A percentile compares a stretch with the other conserved stretches of the same genome.
Evolutionary conservation across 2,113 vertebrate species (phyloP).

Genomic region (Sapayoa aenigma): DNA sequence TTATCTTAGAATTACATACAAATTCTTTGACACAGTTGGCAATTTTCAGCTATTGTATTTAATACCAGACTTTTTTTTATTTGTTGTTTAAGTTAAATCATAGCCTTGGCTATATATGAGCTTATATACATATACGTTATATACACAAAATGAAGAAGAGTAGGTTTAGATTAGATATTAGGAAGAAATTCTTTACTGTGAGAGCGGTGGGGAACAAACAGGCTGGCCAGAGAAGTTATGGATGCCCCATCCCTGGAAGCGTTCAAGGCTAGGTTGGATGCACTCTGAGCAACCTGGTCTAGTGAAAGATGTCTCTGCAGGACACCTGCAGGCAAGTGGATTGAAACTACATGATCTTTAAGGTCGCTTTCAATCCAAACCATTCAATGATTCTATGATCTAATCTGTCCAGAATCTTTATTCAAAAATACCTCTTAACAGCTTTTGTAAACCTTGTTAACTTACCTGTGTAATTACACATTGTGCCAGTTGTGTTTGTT

Average conservation of each 20-base stretch:
- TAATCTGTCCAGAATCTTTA: background rate
- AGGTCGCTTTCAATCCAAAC: background rate
- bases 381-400: background rate
- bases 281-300: background rate
- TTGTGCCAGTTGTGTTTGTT: background rate
- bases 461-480: background rate
- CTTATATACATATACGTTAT: too few relatives aligned
- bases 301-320: background rate
- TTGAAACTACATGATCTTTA: background rate
- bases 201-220: background rate
- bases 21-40: background rate
- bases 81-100: background rate
- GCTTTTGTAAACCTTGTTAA: background rate
- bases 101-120: background rate
- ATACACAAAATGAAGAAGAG: background rate
- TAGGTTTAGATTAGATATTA: background rate
- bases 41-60: background rate
- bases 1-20: background rate
- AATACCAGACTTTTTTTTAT: background rate
- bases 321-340: too few relatives aligned
- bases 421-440: background rate
- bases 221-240: background rate
- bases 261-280: background rate
- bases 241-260: background rate
- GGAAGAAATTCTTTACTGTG: background rate